phyloP scores from a whole-genome alignment of 2,888 invertebrate species.

The Seladonia tumulorum region DNA sequence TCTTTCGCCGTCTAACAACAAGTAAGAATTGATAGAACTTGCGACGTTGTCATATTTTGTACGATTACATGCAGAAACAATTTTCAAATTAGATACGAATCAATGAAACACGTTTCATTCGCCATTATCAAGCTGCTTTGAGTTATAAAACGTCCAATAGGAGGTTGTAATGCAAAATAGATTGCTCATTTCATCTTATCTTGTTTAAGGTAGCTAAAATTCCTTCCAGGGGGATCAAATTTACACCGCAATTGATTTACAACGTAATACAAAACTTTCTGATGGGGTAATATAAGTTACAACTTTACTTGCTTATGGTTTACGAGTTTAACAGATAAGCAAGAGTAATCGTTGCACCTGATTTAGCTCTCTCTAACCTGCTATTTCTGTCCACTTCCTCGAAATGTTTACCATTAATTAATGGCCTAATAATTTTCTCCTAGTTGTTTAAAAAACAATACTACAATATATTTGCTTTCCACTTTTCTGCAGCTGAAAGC shows the following conservation, averaged over 20 bases:
- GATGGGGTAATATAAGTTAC: slow-evolving; percentile 35
- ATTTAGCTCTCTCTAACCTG: neutral
- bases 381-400: neutral
- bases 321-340: neutral
- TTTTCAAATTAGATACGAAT: neutral
- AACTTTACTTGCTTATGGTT: slow-evolving; percentile 12
- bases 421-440: neutral
- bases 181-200: slow-evolving; percentile 1
- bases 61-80: neutral
- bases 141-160: neutral
- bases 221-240: slow-evolving; percentile 25
- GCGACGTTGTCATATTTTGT: neutral
- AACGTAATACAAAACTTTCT: slow-evolving; percentile 31
- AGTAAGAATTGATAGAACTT: too few relatives aligned
- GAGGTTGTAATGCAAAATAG: slow-evolving; percentile 3
- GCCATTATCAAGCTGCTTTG: neutral
- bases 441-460: too few relatives aligned
- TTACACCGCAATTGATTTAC: slow-evolving; percentile 38
- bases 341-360: slow-evolving; percentile 1
- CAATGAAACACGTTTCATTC: neutral
- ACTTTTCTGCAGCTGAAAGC: neutral
- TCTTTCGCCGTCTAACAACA: too few relatives aligned
- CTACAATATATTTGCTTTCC: neutral
- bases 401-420: neutral
- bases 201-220: slow-evolving; percentile 18